Percentiles rank a stretch among this genome's conserved stretches.
phyloP scores from a whole-genome alignment of 2,888 invertebrate species.

The Trichogramma dendrolimi region DNA sequence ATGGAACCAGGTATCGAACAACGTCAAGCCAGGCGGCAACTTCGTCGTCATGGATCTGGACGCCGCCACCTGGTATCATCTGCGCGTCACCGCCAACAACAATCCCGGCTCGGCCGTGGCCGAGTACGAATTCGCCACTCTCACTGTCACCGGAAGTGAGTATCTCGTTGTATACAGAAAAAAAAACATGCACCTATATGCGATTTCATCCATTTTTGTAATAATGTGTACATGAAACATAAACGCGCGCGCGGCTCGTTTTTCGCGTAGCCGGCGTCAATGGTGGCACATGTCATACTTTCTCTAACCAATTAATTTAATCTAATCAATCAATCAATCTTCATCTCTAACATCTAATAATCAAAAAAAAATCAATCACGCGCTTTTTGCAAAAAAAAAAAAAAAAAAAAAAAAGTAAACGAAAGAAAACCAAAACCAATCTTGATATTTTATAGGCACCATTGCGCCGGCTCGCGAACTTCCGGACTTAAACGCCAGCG shows the following conservation, averaged over 20 bases:
- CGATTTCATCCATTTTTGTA: neutral
- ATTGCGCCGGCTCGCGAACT: slow-evolving; percentile 86
- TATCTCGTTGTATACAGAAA: slow-evolving; percentile 29
- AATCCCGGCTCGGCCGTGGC: slow-evolving; percentile 94
- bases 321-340: neutral
- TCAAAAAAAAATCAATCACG: neutral
- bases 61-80: slow-evolving; percentile 90
- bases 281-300: slow-evolving; percentile 37
- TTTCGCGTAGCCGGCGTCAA: slow-evolving; percentile 44
- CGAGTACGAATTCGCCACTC: slow-evolving; percentile 91
- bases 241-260: neutral
- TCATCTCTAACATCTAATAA: neutral
- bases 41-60: slow-evolving; percentile 87
- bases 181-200: neutral
- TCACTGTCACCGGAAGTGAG: slow-evolving; percentile 90
- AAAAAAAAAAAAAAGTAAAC: neutral
- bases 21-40: slow-evolving; percentile 85
- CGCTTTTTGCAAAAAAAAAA: neutral
- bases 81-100: slow-evolving; percentile 88
- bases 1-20: slow-evolving; percentile 93
- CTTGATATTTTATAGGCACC: slow-evolving; percentile 78
- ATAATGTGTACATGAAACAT: no score
- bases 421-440: neutral
- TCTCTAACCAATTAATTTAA: neutral
- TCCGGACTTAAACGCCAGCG: slow-evolving; percentile 63